Percentiles rank a stretch among this genome's conserved stretches.
These are phyloP conservation scores for Palloptera scutellata DNA, from an alignment of 2,888 invertebrate species.

Conservation along the genomic window DNA sequence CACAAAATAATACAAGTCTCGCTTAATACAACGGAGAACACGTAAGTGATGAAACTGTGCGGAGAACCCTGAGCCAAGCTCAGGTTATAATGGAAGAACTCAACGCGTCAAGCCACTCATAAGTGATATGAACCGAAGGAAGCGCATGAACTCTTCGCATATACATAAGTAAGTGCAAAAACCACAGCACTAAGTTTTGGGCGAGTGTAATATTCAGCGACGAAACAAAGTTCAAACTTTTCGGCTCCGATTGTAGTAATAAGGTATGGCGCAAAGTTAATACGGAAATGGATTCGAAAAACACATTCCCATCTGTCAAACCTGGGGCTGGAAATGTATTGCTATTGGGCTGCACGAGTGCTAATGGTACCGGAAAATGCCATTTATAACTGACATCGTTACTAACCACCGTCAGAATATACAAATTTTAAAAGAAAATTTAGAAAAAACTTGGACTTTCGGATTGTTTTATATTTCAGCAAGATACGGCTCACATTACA, in stretches of 20 bases:
- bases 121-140: constrained; percentile 9
- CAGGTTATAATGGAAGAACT: constrained; percentile 15
- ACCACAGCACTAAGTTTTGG: not conserved
- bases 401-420: not conserved
- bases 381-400: constrained; percentile 9
- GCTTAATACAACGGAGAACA: not conserved
- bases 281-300: constrained; percentile 7
- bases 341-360: not conserved
- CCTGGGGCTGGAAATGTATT: not conserved
- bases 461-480: too few relatives aligned
- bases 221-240: constrained; percentile 6
- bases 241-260: constrained; percentile 9
- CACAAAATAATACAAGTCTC: not conserved
- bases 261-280: constrained; percentile 7
- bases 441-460: not conserved
- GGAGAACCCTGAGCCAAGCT: not conserved
- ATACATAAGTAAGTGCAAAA: constrained; percentile 5
- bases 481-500: too few relatives aligned
- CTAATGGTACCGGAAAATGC: constrained; percentile 2
- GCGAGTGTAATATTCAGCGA: not conserved
- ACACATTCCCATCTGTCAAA: not conserved
- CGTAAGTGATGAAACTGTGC: constrained; percentile 1
- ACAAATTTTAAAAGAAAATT: constrained; percentile 7
- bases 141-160: constrained; percentile 9
- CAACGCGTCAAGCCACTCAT: constrained; percentile 13